Percentiles rank a stretch among this genome's conserved stretches.
Conservation (phyloP, 2,797 vertebrate genomes). For the Sebastes cheni region DNA sequence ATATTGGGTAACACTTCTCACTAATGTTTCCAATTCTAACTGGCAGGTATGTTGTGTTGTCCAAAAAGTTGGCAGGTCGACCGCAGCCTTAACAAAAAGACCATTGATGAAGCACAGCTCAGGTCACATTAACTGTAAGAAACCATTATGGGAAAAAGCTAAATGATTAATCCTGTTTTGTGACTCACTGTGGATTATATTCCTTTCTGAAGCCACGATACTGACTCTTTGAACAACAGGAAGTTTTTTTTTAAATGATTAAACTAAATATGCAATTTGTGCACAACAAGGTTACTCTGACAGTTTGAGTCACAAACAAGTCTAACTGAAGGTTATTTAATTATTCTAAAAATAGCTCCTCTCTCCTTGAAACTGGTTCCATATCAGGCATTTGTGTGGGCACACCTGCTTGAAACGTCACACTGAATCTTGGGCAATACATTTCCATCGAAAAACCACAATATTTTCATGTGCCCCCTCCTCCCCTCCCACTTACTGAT, state of each 20-base stretch:
- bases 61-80: slow-evolving; percentile 27
- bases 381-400: slow-evolving; percentile 6
- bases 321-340: background rate
- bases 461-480: background rate
- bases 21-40: background rate
- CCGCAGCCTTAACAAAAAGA: slow-evolving; percentile 48
- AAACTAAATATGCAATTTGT: background rate
- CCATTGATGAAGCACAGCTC: slow-evolving; percentile 41
- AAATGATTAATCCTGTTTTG: slow-evolving; percentile 27
- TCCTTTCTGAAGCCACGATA: background rate
- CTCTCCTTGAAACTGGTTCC: background rate
- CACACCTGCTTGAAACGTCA: slow-evolving; percentile 46
- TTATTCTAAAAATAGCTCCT: slow-evolving; percentile 27
- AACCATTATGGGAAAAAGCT: slow-evolving; percentile 4
- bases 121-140: slow-evolving; percentile 13
- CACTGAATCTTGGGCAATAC: background rate
- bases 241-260: background rate
- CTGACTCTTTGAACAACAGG: background rate
- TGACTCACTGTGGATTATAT: slow-evolving; percentile 5
- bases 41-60: slow-evolving; percentile 34
- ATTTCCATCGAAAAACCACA: slow-evolving; percentile 14
- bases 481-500: slow-evolving; percentile 30
- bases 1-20: background rate
- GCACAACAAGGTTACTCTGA: background rate
- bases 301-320: background rate